A percentile compares a stretch with the other conserved stretches of the same genome.
Conservation (phyloP, 2,113 vertebrate species). For the Pachypanchax playfairii region DNA sequence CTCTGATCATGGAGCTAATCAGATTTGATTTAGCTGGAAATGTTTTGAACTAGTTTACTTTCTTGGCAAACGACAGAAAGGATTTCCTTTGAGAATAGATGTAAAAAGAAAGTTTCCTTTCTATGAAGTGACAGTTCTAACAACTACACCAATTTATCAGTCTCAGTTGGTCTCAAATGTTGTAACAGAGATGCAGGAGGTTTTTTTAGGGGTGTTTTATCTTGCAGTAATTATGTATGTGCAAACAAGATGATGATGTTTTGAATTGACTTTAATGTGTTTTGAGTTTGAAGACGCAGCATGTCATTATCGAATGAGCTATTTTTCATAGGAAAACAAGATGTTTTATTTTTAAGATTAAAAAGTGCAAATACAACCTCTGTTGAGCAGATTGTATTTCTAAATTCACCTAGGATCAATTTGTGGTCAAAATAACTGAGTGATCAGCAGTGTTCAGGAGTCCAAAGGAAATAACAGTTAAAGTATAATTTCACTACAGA, state of each 20-base stretch:
- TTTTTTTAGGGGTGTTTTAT: conserved; percentile 20
- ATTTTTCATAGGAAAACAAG: conserved; percentile 2
- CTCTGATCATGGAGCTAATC: background rate
- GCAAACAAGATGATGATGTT: conserved; percentile 11
- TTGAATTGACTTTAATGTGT: background rate
- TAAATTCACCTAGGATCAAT: conserved; percentile 19
- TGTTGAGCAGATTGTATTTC: background rate
- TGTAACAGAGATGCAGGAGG: background rate
- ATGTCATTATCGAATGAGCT: background rate
- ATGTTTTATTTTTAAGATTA: background rate
- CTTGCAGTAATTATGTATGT: conserved; percentile 10
- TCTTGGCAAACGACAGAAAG: background rate
- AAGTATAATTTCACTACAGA: no score
- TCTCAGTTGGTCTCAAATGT: background rate
- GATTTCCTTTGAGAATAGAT: background rate
- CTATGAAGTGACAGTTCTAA: background rate
- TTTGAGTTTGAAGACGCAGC: background rate
- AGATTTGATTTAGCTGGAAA: background rate
- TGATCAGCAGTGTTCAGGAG: conserved; percentile 1
- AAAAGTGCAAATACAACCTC: conserved; percentile 10
- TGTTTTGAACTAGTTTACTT: background rate
- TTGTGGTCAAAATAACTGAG: conserved; percentile 19
- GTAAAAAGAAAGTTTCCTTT: background rate
- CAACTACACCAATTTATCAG: background rate
- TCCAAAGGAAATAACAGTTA: no score